A percentile compares a stretch with the other conserved stretches of the same genome.
phyloP scores from a whole-genome alignment of 2,797 vertebrate genomes.

The Vireo griseus region DNA sequence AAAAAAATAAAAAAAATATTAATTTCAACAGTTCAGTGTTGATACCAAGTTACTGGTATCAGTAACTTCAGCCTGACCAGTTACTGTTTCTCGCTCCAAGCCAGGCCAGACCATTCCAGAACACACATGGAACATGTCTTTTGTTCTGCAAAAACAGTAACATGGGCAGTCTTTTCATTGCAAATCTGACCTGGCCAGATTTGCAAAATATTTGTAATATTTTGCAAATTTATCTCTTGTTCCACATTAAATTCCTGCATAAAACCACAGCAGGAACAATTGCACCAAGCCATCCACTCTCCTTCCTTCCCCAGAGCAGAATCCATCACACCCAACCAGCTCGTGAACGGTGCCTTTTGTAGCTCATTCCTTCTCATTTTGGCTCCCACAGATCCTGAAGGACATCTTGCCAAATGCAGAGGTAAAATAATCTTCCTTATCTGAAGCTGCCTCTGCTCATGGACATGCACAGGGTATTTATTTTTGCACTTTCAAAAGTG shows the following conservation, averaged over 20 bases:
- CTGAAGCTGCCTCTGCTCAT: not conserved
- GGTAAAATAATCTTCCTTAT: not conserved
- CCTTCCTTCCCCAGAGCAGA: not conserved
- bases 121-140: fast-evolving
- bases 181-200: fast-evolving
- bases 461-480: not conserved
- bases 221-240: fast-evolving
- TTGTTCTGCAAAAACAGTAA: not conserved
- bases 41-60: not conserved
- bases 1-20: no score
- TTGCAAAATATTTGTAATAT: no score
- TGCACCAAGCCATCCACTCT: not conserved
- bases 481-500: not conserved
- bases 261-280: not conserved
- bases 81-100: not conserved
- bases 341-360: not conserved
- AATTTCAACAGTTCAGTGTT: not conserved
- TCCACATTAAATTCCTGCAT: not conserved
- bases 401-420: not conserved
- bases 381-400: not conserved
- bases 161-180: not conserved
- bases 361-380: not conserved
- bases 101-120: not conserved
- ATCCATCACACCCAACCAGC: not conserved
- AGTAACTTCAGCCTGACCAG: not conserved